phyloP scores from a whole-genome alignment of 1,140 invertebrate genomes.

The Watersipora subatra region DNA sequence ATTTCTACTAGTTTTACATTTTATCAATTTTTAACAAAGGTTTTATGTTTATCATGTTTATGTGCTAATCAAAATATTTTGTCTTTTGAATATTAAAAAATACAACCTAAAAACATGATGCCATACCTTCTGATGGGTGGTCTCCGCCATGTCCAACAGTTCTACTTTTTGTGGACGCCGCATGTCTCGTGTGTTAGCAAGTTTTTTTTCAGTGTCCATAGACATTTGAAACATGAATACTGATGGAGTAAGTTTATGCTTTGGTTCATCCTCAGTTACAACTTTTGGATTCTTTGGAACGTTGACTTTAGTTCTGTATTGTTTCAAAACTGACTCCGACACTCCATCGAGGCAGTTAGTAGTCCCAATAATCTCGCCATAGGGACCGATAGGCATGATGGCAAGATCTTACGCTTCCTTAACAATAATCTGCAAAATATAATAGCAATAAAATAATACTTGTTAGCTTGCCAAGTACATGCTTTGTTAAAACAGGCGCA shows the following conservation, averaged over 20 bases:
- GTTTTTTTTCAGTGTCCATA: conserved; percentile 37
- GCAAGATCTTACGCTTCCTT: neutral
- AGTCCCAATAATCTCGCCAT: conserved; percentile 37
- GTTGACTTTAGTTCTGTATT: conserved; percentile 36
- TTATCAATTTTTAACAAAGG: too few species aligned
- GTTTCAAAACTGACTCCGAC: conserved; percentile 18
- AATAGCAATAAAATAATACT: too few species aligned
- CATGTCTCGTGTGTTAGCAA: conserved; percentile 39
- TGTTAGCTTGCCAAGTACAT: too few species aligned
- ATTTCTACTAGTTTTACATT: too few species aligned
- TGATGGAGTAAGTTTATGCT: conserved; percentile 36
- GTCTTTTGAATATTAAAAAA: too few species aligned
- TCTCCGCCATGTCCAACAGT: conserved; percentile 39
- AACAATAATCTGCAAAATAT: too few species aligned
- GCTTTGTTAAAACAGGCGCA: too few species aligned
- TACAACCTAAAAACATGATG: too few species aligned
- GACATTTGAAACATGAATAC: conserved; percentile 38
- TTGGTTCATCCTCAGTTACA: conserved; percentile 17
- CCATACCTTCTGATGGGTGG: conserved; percentile 37
- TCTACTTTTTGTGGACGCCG: conserved; percentile 34
- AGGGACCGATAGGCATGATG: conserved; percentile 27
- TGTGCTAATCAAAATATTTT: too few species aligned
- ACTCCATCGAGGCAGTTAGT: conserved; percentile 32
- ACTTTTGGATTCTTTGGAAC: conserved; percentile 40
- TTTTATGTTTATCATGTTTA: too few species aligned